A percentile compares a stretch with the other conserved stretches of the same genome.
Conservation (phyloP, 2,888 invertebrate species). For the Adela reaumurella region DNA sequence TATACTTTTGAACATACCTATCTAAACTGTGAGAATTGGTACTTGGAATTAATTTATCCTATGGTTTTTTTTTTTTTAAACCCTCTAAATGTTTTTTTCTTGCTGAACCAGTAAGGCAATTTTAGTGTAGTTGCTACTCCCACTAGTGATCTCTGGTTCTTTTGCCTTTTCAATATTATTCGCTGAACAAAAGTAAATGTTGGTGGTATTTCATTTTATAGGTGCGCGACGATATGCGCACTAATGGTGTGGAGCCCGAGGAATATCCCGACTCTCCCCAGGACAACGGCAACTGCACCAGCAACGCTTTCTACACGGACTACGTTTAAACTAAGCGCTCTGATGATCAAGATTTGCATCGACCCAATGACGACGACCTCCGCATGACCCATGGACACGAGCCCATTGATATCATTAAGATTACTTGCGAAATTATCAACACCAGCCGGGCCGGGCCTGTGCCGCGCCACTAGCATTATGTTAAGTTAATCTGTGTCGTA, state of each 20-base stretch:
- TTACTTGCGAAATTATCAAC: neutral
- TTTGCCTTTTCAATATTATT: no score
- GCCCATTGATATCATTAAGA: neutral
- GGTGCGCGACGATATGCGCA: slow-evolving; percentile 62
- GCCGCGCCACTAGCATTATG: no score
- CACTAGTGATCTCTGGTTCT: no score
- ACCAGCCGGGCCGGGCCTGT: neutral
- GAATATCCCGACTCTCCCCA: slow-evolving; percentile 56
- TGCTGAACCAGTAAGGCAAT: no score
- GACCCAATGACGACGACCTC: neutral
- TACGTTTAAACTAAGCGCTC: slow-evolving; percentile 13
- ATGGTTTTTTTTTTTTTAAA: no score
- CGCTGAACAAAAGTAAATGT: no score
- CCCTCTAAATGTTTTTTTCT: no score
- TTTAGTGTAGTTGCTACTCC: no score
- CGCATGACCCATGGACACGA: neutral
- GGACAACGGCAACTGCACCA: slow-evolving; percentile 61
- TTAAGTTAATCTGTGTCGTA: slow-evolving; percentile 3
- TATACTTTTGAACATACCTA: no score
- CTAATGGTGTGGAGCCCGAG: slow-evolving; percentile 59
- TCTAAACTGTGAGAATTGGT: no score
- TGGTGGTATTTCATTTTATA: slow-evolving; percentile 18
- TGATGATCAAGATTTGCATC: neutral
- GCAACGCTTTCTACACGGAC: slow-evolving; percentile 53
- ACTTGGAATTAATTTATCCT: no score